Conservation (phyloP, 1,140 invertebrate species). For the Aphidius ervi region DNA sequence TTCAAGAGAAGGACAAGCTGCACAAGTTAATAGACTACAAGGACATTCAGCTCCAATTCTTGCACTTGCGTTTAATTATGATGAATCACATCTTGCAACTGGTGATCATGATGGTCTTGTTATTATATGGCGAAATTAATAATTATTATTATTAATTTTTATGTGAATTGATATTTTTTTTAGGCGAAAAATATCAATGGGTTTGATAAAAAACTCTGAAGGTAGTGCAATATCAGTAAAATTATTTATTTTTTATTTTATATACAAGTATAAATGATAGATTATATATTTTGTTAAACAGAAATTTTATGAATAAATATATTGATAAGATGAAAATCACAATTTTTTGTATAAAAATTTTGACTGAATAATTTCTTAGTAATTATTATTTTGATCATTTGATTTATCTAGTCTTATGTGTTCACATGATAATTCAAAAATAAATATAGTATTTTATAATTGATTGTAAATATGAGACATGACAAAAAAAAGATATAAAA, state of each 20-base stretch:
- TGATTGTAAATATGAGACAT: no score
- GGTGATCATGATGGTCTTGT: slow-evolving; percentile 80
- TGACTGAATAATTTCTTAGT: slow-evolving; percentile 4
- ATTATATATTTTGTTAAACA: not conserved
- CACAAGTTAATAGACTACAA: slow-evolving; percentile 79
- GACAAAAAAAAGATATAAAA: no score
- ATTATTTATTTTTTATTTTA: slow-evolving; percentile 11
- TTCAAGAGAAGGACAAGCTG: slow-evolving; percentile 63
- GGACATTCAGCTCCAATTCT: slow-evolving; percentile 78
- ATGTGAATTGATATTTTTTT: no score
- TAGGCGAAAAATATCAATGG: not conserved
- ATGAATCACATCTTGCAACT: slow-evolving; percentile 82
- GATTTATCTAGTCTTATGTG: no score
- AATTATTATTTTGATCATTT: no score
- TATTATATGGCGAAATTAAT: slow-evolving; percentile 72
- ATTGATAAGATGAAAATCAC: not conserved
- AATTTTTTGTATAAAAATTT: slow-evolving; percentile 24
- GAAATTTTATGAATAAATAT: slow-evolving; percentile 1
- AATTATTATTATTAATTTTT: slow-evolving; percentile 5
- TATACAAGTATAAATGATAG: slow-evolving; percentile 14
- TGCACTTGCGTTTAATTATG: slow-evolving; percentile 83
- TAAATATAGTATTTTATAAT: no score
- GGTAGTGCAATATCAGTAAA: not conserved
- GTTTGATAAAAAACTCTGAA: slow-evolving; percentile 5
- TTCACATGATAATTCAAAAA: no score